A percentile compares a stretch with the other conserved stretches of the same genome.
These are phyloP conservation scores for Falco novaeseelandiae DNA, from an alignment of 2,797 vertebrate genomes.

Conservation along the genomic window DNA sequence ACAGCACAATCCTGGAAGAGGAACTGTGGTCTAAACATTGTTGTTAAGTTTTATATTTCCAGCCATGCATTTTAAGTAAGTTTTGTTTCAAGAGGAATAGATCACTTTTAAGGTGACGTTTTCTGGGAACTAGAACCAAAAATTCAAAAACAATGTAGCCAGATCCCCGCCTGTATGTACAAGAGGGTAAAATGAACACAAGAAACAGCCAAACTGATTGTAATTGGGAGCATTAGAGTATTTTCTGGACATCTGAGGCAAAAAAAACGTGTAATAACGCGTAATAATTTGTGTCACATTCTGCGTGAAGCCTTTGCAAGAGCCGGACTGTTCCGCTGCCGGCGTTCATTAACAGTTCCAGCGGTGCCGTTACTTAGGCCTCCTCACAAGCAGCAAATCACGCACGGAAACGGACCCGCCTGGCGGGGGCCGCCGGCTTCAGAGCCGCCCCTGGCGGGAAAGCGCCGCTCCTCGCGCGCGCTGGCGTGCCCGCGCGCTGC, in stretches of 20 bases:
- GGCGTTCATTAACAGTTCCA: not conserved
- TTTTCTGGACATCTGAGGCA: not conserved
- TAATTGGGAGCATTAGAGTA: not conserved
- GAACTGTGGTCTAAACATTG: slow-evolving; percentile 42
- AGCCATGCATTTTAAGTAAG: not conserved
- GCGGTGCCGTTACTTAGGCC: not conserved
- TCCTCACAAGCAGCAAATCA: not conserved
- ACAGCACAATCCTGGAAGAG: slow-evolving; percentile 48
- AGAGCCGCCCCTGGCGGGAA: accelerated
- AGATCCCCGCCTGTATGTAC: not conserved
- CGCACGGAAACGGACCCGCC: accelerated
- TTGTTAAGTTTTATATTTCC: slow-evolving; percentile 45
- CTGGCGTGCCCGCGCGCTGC: not conserved
- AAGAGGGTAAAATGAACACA: not conserved
- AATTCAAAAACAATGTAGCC: not conserved
- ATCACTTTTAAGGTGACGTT: not conserved
- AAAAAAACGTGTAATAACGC: not conserved
- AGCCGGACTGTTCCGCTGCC: not conserved
- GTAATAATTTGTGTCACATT: accelerated
- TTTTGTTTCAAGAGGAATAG: slow-evolving; percentile 13
- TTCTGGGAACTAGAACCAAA: slow-evolving; percentile 35
- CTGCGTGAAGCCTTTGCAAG: not conserved
- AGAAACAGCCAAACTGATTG: not conserved
- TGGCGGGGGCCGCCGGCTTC: accelerated
- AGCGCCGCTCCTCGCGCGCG: not conserved